Evolutionary conservation across 2,797 vertebrate genomes (phyloP), one percentile per base, ranked within the genome.

Genomic region (Rousettus madagascariensis): DNA sequence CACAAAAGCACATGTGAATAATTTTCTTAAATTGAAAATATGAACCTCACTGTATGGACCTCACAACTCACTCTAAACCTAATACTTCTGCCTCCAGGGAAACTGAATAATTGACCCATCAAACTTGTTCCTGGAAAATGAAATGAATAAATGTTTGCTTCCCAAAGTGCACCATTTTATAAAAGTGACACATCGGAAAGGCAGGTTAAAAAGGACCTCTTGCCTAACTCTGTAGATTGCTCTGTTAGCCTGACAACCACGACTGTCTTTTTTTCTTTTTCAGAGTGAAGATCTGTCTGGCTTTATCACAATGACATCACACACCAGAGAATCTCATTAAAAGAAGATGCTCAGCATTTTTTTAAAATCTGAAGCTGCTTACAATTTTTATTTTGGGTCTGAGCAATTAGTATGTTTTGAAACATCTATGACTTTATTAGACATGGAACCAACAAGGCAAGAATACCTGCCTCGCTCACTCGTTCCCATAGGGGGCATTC

Each of bases 241-340:
- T n/a, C 0, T 30, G 6, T 51, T 17, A 8, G 7, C 4, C 0
- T 30, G 7, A 1, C 63, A 63, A 13, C 59, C 86, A 90, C 96
- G 88, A 94, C 59, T 97, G 87, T 98, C 90, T 69, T 68, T 65
- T 10, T 10, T 98, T 96, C 46, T 95, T 36, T 96, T 98, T 90
- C 98, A 99, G 98, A 99, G 96, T 99, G 98, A 99, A 98, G 96
- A 93, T 0, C 69, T 16, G 96, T 46, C 96, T 77, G 72, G 57
- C 98, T 97, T 93, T 94, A 82, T 96, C 96, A 80, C 95, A 90
- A 30, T 88, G 97, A 98, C 95, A 87, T 97, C 95, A 90, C 66
- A 91, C 91, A 85, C 96, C 97, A 86, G 88, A 97, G 77, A 97
- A 96, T 97, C 97, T 97, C 95, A 61, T 97, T 96, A 26, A 78